Evolutionary conservation across 2,113 vertebrate species (phyloP).

Genomic region (Anseranas semipalmata): DNA sequence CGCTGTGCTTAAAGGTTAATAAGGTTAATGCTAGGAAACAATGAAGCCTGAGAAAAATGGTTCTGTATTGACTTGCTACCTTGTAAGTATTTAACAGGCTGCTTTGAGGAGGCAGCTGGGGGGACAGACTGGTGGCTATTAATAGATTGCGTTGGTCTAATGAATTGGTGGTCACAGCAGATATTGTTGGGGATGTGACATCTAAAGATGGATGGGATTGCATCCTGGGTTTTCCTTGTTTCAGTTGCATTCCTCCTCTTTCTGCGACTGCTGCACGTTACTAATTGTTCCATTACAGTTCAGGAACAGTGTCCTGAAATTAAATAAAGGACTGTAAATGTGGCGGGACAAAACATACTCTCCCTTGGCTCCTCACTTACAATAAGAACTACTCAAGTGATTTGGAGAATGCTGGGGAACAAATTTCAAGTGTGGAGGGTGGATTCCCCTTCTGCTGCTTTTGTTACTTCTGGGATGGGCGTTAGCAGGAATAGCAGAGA

Average conservation of each 20-base stretch:
- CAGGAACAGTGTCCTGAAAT: background rate
- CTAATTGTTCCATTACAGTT: background rate
- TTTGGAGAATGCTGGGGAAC: background rate
- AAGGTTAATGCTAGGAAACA: slow-evolving; percentile 41
- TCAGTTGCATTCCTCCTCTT: background rate
- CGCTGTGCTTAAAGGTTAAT: slow-evolving; percentile 45
- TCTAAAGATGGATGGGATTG: slow-evolving; percentile 15
- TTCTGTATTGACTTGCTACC: slow-evolving; percentile 26
- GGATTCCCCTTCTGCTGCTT: background rate
- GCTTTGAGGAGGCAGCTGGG: background rate
- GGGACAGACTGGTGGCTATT: slow-evolving; percentile 3
- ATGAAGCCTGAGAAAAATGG: slow-evolving; percentile 48
- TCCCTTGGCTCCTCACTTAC: background rate
- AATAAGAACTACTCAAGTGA: background rate
- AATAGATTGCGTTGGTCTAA: slow-evolving; percentile 9
- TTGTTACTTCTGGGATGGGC: background rate
- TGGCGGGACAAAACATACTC: background rate
- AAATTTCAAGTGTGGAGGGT: background rate
- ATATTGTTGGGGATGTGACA: background rate
- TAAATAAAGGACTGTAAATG: background rate
- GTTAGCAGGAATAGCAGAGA: background rate
- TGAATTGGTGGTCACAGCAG: slow-evolving; percentile 31
- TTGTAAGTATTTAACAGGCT: background rate
- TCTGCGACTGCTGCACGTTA: background rate
- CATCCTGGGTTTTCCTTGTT: background rate